Base-by-base conservation (phyloP, 2,888 invertebrate species). In the Epistrophe eligans region DNA sequence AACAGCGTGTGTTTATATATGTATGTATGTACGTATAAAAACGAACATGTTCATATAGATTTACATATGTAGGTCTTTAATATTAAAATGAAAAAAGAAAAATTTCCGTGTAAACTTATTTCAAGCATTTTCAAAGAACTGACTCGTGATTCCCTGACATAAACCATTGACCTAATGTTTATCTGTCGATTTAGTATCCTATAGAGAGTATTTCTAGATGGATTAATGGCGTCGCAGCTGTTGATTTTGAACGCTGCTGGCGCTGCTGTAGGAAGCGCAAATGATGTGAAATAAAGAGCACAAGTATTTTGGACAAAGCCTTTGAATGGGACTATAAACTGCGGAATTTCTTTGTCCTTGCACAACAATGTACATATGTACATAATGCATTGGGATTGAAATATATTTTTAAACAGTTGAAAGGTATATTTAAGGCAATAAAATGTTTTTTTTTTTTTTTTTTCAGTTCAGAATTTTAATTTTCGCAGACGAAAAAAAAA, bases 161-260 rank as follows among this genome's bases (percentile, higher is more conserved):
- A 80, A 74, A 74, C 80, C 80, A 80, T 80, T 80, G 80, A 80
- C 80, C 80, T 45, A 67, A 79, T 73, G 71, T 73, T 35, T 77
- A 52, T 58, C 48, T 58, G 66, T 66, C 57, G 73, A 55, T 64
- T 62, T 71, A n/a, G 60, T 17, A 50, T 71, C 11, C 52, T 17
- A 50, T 8, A 24, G 24, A 57, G 43, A 58, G 58, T n/a, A 67
- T 57, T 74, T 67, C n/a, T 40, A 40, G 17, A 13, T 52, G 24
- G 43, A 38, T 24, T 17, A 35, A 50, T 50, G 35, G 35, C 67
- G 38, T 38, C 15, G 50, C 67, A 50, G 48, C 67, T 67, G 67
- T 50, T 58, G 19, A 19, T 38, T 50, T 17, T 19, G 6, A 67
- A 50, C 17, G 48, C 15, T 15, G 4, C n/a, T 35, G n/a, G 35